Evolutionary conservation across 2,113 vertebrate species (phyloP).

Genomic region (Calyptomena viridis): DNA sequence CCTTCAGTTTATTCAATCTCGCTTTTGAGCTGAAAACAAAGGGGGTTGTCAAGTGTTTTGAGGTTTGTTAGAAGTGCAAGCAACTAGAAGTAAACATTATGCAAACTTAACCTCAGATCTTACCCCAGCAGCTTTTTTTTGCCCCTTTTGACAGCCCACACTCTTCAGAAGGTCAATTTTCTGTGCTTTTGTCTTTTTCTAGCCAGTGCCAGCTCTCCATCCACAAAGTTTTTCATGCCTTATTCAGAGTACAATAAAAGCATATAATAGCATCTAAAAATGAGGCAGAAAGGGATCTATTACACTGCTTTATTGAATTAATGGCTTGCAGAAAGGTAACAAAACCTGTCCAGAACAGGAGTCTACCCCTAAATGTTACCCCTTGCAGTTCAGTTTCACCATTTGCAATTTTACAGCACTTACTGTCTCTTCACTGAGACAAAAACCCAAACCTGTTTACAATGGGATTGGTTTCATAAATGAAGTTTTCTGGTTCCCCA

Average conservation of each 20-base stretch:
- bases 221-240: not conserved
- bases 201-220: not conserved
- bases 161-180: not conserved
- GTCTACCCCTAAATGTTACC: not conserved
- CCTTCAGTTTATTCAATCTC: not conserved
- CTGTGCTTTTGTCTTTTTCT: not conserved
- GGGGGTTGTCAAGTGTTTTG: not conserved
- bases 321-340: not conserved
- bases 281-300: conserved; percentile 7
- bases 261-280: conserved; percentile 34
- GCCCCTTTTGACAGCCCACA: not conserved
- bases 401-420: not conserved
- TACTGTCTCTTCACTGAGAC: not conserved
- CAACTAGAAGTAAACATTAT: not conserved
- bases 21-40: not conserved
- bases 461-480: not conserved
- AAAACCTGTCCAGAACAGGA: not conserved
- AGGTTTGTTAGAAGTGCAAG: not conserved
- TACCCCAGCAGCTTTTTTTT: not conserved
- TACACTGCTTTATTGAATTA: conserved; percentile 25
- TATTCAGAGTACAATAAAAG: not conserved
- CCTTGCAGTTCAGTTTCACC: conserved; percentile 13
- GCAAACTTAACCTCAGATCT: not conserved
- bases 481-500: not conserved
- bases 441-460: not conserved